Percentiles rank a stretch among this genome's conserved stretches.
Conservation (phyloP, 1,140 invertebrate species). For the Euglossa dilemma region DNA sequence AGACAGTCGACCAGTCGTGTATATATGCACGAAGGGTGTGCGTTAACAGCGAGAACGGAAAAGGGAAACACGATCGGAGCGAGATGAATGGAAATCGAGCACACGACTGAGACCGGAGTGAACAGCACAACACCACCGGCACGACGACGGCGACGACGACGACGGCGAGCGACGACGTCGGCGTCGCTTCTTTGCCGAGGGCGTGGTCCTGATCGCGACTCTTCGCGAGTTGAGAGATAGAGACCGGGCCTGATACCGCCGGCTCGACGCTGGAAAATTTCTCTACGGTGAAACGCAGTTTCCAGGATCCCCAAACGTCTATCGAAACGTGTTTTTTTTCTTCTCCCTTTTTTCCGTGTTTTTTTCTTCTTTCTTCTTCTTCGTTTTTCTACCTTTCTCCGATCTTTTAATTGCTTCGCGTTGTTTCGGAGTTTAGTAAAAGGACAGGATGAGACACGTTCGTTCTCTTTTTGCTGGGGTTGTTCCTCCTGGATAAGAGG, state of each 20-base stretch:
- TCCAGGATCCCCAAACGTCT: background rate
- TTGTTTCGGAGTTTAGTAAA: background rate
- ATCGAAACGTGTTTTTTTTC: background rate
- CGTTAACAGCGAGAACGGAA: conserved; percentile 5
- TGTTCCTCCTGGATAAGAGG: no score
- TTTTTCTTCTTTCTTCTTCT: no score
- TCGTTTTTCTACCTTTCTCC: background rate
- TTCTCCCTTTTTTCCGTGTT: background rate
- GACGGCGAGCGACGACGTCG: conserved; percentile 53
- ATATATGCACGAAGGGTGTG: background rate
- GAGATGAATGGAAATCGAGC: no score
- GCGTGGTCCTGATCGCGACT: conserved; percentile 73
- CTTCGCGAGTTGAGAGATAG: conserved; percentile 45
- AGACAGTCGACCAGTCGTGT: background rate
- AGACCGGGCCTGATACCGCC: conserved; percentile 24
- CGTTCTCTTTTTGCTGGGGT: no score
- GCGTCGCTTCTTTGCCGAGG: conserved; percentile 72
- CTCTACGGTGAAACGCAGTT: background rate
- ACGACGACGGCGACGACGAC: conserved; percentile 30
- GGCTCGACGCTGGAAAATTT: background rate
- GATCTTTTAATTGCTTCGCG: background rate
- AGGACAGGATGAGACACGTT: background rate
- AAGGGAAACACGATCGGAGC: background rate
- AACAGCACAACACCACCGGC: conserved; percentile 43
- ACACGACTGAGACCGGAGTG: background rate